phyloP scores from a whole-genome alignment of 1,140 invertebrate genomes.

The Polypedilum vanderplanki region DNA sequence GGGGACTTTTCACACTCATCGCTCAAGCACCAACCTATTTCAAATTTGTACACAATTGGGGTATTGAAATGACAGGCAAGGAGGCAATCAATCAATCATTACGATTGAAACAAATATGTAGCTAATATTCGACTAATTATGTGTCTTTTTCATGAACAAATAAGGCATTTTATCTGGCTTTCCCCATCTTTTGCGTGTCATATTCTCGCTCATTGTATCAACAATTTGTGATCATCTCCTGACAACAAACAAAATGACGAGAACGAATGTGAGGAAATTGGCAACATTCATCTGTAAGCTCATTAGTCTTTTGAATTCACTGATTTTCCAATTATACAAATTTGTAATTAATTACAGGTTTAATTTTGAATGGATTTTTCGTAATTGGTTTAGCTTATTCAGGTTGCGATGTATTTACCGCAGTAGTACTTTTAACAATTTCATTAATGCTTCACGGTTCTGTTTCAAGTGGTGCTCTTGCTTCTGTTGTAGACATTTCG shows the following conservation, averaged over 20 bases:
- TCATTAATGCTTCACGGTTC: slow-evolving; percentile 57
- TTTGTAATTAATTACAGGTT: slow-evolving; percentile 39
- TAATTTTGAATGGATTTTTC: slow-evolving; percentile 50
- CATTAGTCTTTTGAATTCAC: slow-evolving; percentile 15
- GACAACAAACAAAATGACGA: slow-evolving; percentile 49
- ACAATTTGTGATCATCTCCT: slow-evolving; percentile 55
- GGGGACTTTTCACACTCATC: slow-evolving; percentile 79
- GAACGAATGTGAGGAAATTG: slow-evolving; percentile 57
- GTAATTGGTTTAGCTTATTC: slow-evolving; percentile 54
- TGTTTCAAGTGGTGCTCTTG: slow-evolving; percentile 56
- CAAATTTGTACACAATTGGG: slow-evolving; percentile 72
- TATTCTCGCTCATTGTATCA: slow-evolving; percentile 54
- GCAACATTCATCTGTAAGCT: slow-evolving; percentile 53
- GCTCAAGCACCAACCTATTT: slow-evolving; percentile 81
- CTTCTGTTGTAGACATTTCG: slow-evolving; percentile 57
- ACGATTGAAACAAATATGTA: too few species aligned
- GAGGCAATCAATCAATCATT: slow-evolving; percentile 23
- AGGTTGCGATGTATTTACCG: slow-evolving; percentile 54
- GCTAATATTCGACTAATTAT: slow-evolving; percentile 29
- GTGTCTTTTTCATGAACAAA: slow-evolving; percentile 41
- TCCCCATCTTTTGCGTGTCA: slow-evolving; percentile 57
- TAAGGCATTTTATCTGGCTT: slow-evolving; percentile 57
- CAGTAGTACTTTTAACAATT: slow-evolving; percentile 53
- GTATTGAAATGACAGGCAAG: slow-evolving; percentile 62
- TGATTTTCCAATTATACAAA: slow-evolving; percentile 40